Percentiles rank a stretch among this genome's conserved stretches.
Evolutionary conservation across 2,888 invertebrate species (phyloP).

Genomic region (Drosophila dives): DNA sequence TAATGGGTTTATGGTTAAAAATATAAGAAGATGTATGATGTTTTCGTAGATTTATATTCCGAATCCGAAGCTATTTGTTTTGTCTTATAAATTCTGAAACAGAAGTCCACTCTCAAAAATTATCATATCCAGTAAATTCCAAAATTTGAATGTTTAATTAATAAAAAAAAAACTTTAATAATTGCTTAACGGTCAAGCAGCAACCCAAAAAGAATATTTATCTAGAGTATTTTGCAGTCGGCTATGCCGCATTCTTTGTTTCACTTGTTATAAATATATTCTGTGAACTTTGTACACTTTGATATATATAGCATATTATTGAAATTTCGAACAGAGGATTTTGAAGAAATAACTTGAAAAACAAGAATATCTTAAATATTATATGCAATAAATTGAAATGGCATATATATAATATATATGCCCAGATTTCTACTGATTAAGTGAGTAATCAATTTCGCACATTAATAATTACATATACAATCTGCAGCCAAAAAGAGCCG

Average conservation of each 20-base stretch:
- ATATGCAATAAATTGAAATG: neutral
- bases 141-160: neutral
- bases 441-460: conserved; percentile 2
- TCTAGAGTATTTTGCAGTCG: neutral
- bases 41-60: neutral
- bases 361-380: neutral
- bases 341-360: neutral
- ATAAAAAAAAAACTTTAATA: neutral
- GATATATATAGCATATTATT: neutral
- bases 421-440: neutral
- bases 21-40: neutral
- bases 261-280: neutral
- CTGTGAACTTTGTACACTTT: neutral
- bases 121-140: neutral
- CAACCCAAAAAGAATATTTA: neutral
- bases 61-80: neutral
- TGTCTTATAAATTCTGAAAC: neutral
- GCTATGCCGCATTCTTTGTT: neutral
- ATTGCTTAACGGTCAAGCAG: neutral
- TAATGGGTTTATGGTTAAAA: neutral
- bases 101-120: neutral
- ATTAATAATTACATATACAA: conserved; percentile 10
- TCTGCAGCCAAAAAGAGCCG: neutral
- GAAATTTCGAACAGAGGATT: neutral
- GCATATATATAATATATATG: neutral